Conservation (phyloP, 2,888 invertebrate species). For the Steinernema scapterisci region DNA sequence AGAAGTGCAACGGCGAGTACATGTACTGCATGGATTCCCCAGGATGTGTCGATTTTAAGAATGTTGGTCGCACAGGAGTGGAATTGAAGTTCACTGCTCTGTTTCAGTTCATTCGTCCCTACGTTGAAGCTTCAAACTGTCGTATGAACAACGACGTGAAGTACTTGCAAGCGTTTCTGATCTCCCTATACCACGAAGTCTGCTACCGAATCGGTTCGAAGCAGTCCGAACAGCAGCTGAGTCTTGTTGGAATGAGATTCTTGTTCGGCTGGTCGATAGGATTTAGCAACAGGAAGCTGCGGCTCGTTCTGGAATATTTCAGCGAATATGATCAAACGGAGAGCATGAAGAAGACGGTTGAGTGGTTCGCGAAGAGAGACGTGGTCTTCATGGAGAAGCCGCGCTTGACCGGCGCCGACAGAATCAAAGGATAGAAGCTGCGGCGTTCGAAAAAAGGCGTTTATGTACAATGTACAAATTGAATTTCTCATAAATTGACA, state of each 20-base stretch:
- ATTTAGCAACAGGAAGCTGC: conserved; percentile 57
- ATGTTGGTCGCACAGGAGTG: conserved; percentile 39
- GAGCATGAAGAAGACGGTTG: conserved; percentile 36
- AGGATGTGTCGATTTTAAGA: conserved; percentile 47
- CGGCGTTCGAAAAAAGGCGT: neutral
- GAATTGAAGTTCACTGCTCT: neutral
- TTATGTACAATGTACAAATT: neutral
- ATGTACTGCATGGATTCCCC: conserved; percentile 62
- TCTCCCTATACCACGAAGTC: conserved; percentile 33
- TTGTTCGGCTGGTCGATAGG: conserved; percentile 61
- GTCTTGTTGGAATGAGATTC: conserved; percentile 51
- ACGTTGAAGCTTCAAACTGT: neutral
- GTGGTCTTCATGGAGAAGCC: neutral
- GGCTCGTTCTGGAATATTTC: conserved; percentile 49
- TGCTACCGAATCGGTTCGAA: conserved; percentile 24
- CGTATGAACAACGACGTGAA: neutral
- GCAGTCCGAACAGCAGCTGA: conserved; percentile 35
- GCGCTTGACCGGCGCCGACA: neutral
- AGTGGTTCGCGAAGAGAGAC: conserved; percentile 33
- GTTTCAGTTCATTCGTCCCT: conserved; percentile 23
- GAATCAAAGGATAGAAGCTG: neutral
- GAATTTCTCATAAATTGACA: neutral
- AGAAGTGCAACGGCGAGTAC: conserved; percentile 50
- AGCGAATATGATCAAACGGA: conserved; percentile 44
- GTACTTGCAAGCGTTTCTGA: conserved; percentile 8